Base-by-base conservation (phyloP, 2,113 vertebrate species). In the Phocoena phocoena region DNA sequence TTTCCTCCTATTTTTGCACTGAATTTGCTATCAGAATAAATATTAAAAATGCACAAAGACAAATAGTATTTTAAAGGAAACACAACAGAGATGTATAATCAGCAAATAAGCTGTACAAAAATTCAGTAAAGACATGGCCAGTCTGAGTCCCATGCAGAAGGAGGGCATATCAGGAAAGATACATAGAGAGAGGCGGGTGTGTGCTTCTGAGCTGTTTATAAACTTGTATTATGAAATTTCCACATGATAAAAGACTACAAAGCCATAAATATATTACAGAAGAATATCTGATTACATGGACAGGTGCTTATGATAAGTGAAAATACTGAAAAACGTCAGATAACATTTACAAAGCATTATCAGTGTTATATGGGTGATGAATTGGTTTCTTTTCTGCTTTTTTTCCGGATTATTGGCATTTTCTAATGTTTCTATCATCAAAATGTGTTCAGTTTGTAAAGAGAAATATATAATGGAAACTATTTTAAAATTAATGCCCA, bases 391-490 rank as follows among this genome's bases (percentile, higher is more conserved):
- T 67, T 63, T 41, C n/a, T 50, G 13, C 33, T 79, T 58, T 62
- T n/a, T 31, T 12, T 58, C 70, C 70, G 36, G 26, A 50, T 89
- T 58, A 88, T 7, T 62, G 38, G 28, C 10, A 95, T 90, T 94
- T 95, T 44, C 74, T 76, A 85, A 83, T 74, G 7, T 81, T 88
- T 63, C 53, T 83, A 4, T 62, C 76, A 96, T 36, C 81, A 65
- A 84, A 77, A 62, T 26, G 31, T 77, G 21, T 28, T 92, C 63
- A 33, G 87, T 90, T 82, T 87, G 12, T 93, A 90, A 90, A 62
- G 67, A 74, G 25, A 90, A 77, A 33, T 50, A 88, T 13, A 58
- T 18, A 62, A 47, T 4, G 38, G 25, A 63, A 73, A 36, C 53
- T 53, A 77, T 79, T 96, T 89, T 13, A 20, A 76, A 94, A 88